Evolutionary conservation across 2,797 vertebrate genomes (phyloP).

Genomic region (Anguilla anguilla): DNA sequence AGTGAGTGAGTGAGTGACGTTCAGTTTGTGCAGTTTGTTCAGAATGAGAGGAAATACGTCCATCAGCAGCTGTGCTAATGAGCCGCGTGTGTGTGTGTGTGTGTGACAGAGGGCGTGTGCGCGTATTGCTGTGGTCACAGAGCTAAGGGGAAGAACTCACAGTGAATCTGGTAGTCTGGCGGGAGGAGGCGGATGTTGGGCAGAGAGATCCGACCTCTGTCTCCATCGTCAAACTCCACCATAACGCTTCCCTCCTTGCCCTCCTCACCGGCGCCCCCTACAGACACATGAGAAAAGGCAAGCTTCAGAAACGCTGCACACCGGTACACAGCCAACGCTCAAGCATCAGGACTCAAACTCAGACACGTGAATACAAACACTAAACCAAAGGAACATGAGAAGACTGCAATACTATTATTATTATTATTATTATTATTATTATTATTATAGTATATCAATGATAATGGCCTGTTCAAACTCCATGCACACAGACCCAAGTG

Average conservation of each 20-base stretch:
- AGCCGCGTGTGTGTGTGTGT: background rate
- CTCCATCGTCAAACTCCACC: slow-evolving; percentile 95
- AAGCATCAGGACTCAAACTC: background rate
- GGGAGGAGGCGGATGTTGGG: slow-evolving; percentile 90
- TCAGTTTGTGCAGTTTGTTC: no score
- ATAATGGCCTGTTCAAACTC: background rate
- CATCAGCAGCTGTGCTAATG: background rate
- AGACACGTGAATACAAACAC: background rate
- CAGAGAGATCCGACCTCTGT: slow-evolving; percentile 90
- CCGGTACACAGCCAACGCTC: no score
- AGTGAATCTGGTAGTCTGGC: slow-evolving; percentile 92
- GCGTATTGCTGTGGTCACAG: background rate
- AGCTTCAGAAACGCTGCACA: background rate
- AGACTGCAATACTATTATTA: background rate
- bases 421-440: background rate
- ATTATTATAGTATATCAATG: background rate
- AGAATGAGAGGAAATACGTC: no score
- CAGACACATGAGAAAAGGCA: background rate
- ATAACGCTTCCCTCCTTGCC: slow-evolving; percentile 86
- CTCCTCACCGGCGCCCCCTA: slow-evolving; percentile 79
- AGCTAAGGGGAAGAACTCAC: slow-evolving; percentile 66
- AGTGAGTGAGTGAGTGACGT: no score
- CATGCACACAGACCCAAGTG: background rate
- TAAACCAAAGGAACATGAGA: background rate
- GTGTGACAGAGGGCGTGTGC: no score